phyloP scores from a whole-genome alignment of 2,113 vertebrate genomes.

The Archocentrus centrarchus region DNA sequence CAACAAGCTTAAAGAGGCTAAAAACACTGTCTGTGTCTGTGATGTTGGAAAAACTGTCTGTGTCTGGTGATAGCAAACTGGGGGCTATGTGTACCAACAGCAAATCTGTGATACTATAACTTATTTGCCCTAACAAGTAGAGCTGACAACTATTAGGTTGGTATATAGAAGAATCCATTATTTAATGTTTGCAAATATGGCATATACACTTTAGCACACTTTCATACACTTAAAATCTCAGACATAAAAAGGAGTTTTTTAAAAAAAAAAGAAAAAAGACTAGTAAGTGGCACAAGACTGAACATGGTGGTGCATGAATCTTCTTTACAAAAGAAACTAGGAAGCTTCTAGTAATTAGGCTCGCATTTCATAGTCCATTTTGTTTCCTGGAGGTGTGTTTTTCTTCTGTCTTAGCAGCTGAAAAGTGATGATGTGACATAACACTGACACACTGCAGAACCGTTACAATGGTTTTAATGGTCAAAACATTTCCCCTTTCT shows the following conservation, averaged over 20 bases:
- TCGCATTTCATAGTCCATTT: not conserved
- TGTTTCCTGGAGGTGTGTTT: conserved; percentile 1
- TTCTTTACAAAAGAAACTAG: not conserved
- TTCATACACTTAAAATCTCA: not conserved
- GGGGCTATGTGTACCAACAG: not conserved
- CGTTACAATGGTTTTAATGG: conserved; percentile 32
- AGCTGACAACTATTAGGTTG: not conserved
- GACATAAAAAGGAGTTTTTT: not conserved
- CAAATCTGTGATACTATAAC: not conserved
- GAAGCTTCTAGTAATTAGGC: not conserved
- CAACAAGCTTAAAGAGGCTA: not conserved
- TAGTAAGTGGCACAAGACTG: not conserved
- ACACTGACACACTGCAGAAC: not conserved
- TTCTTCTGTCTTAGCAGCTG: conserved; percentile 2
- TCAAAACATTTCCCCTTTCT: conserved; percentile 25
- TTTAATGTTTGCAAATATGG: not conserved
- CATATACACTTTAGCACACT: not conserved
- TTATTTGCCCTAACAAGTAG: not conserved
- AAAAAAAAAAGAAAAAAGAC: not conserved
- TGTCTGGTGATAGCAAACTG: not conserved
- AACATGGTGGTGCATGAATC: not conserved
- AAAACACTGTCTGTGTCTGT: not conserved
- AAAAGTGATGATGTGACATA: conserved; percentile 11
- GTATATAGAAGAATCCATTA: not conserved
- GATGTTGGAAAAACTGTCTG: not conserved